Base-by-base conservation (phyloP, 2,113 vertebrate species). In the Enhydra lutris region DNA sequence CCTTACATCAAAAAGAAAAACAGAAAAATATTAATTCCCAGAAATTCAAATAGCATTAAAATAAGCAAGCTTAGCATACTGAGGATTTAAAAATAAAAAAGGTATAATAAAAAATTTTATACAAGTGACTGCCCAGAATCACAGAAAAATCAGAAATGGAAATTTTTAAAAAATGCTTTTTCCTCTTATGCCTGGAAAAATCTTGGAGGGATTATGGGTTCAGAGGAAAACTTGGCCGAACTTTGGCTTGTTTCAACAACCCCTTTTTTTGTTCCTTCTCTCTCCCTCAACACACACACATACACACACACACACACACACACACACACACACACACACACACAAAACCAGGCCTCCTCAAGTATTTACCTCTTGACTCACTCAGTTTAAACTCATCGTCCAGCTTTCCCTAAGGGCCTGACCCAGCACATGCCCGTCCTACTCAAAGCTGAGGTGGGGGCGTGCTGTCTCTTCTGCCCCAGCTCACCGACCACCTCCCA, bases 91-190 rank as follows among this genome's bases (percentile, higher is more conserved):
- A 74, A 93, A 71, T 78, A 45, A 79, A 83, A 97, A 95, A 57
- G 13, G 61, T 50, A 78, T 78, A 74, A 92, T 84, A 81, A 96
- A 97, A 94, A 94, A 65, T 24, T 50, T 88, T 83, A 89, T 4
- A 78, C 34, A 94, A 93, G 76, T 83, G 4, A 81, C 67, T 94
- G 57, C 91, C 67, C 76, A 84, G 83, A 96, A 52, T 96, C 86
- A 94, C 65, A 89, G 63, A 94, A 96, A 97, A 92, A 76, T 90
- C 94, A 97, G 84, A 94, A 96, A 97, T 90, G 96, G 83, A 89
- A 96, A 97, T 36, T 94, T 95, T 96, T 59, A 87, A 50, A 97
- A 97, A 97, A 87, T 81, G 12, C 79, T 63, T 96, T 97, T 97
- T 94, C 82, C 73, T 96, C 65, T 85, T 88, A 69, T 12, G 80